A percentile compares a stretch with the other conserved stretches of the same genome.
Conservation (phyloP, 2,888 invertebrate genomes). For the Dichetophora obliterata region DNA sequence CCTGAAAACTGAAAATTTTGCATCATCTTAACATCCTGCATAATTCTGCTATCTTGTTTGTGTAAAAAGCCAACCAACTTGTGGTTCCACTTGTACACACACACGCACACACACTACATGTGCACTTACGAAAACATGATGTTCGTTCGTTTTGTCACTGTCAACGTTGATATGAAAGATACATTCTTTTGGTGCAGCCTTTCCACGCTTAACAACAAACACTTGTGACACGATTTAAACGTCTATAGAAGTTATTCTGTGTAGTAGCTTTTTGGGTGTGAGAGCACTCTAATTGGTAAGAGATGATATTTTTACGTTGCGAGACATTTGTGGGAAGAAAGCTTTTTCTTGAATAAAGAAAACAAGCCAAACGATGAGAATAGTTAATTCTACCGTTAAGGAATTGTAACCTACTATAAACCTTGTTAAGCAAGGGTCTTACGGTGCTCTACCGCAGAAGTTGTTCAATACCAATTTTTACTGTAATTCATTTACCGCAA, state of each 20-base stretch:
- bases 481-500: too few species aligned
- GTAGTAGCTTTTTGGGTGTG: neutral
- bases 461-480: too few species aligned
- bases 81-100: neutral
- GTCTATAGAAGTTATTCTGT: neutral
- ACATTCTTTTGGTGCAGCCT: neutral
- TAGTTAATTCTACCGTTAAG: too few species aligned
- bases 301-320: too few species aligned
- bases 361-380: too few species aligned
- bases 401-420: too few species aligned
- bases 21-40: neutral
- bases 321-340: too few species aligned
- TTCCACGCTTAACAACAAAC: neutral
- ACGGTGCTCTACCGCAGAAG: too few species aligned
- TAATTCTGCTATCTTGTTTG: neutral
- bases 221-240: neutral
- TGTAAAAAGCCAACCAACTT: neutral
- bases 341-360: too few species aligned
- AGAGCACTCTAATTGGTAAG: too few species aligned
- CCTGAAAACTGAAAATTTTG: neutral
- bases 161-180: neutral
- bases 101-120: neutral
- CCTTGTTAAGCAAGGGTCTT: too few species aligned
- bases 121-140: neutral
- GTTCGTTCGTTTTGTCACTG: neutral